A percentile compares a stretch with the other conserved stretches of the same genome.
Conservation (phyloP, 2,888 invertebrate species). For the Volucella zonaria region DNA sequence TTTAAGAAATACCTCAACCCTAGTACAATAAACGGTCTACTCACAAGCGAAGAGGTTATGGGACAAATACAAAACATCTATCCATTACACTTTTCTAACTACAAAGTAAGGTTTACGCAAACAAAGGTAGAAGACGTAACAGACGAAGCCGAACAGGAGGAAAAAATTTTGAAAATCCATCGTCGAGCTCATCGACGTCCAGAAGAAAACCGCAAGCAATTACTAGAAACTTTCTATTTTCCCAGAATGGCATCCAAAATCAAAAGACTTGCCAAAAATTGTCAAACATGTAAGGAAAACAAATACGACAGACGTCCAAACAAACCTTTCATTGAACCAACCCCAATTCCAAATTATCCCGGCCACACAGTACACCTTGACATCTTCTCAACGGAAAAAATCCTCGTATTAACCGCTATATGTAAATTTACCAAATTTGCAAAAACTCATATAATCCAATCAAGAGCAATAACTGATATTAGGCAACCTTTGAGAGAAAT, state of each 20-base stretch:
- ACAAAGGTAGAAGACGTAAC: constrained; percentile 39
- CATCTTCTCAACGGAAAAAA: constrained; percentile 29
- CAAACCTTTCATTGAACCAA: constrained; percentile 33
- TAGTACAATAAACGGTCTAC: constrained; percentile 47
- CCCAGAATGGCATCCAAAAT: constrained; percentile 52
- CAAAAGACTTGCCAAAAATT: constrained; percentile 44
- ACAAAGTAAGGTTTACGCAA: constrained; percentile 35
- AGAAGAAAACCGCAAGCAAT: constrained; percentile 37
- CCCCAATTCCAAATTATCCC: constrained; percentile 23
- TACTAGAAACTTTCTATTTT: constrained; percentile 43
- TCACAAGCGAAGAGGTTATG: constrained; percentile 44
- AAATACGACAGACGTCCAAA: constrained; percentile 34
- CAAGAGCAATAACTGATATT: constrained; percentile 12
- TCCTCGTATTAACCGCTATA: too few relatives aligned
- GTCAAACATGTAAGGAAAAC: constrained; percentile 35
- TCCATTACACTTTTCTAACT: constrained; percentile 30
- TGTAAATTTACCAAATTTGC: constrained; percentile 41
- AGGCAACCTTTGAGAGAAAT: not conserved
- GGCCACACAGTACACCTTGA: constrained; percentile 20
- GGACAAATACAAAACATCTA: constrained; percentile 47
- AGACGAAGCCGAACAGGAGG: constrained; percentile 28
- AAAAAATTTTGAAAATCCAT: constrained; percentile 35
- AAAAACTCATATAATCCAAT: constrained; percentile 26
- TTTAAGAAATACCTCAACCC: constrained; percentile 31
- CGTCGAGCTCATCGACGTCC: constrained; percentile 42